phyloP scores from a whole-genome alignment of 1,140 invertebrate genomes.

The Spodoptera frugiperda region DNA sequence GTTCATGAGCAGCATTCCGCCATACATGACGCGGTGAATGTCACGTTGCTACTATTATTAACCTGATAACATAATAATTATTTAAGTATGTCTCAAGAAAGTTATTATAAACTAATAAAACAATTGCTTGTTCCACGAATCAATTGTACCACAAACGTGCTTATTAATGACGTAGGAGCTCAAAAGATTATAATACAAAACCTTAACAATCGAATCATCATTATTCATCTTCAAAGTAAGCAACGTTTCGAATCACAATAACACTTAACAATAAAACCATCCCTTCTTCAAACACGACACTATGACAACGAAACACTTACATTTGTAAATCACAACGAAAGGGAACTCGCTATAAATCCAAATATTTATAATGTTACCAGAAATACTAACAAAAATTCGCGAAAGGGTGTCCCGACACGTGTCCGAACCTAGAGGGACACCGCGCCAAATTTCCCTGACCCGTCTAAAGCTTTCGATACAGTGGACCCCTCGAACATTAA shows the following conservation, averaged over 20 bases:
- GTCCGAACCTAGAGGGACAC: conserved; percentile 57
- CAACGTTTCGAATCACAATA: not conserved
- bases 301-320: conserved; percentile 29
- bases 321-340: conserved; percentile 41
- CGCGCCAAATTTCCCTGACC: conserved; percentile 59
- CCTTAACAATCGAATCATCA: no score
- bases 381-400: conserved; percentile 57
- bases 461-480: conserved; percentile 15
- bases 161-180: not conserved
- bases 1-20: no score
- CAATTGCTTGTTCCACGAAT: no score
- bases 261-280: not conserved
- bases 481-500: not conserved
- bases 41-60: no score
- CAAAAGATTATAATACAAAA: not conserved
- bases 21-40: no score
- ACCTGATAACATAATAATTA: no score
- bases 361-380: conserved; percentile 76
- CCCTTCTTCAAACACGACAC: conserved; percentile 3
- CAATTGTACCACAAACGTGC: no score
- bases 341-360: conserved; percentile 59
- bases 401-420: conserved; percentile 75
- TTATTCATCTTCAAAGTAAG: no score
- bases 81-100: no score
- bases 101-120: no score